These are phyloP conservation scores for Agapornis canus DNA, from an alignment of 2,797 vertebrate genomes.

Conservation along the genomic window DNA sequence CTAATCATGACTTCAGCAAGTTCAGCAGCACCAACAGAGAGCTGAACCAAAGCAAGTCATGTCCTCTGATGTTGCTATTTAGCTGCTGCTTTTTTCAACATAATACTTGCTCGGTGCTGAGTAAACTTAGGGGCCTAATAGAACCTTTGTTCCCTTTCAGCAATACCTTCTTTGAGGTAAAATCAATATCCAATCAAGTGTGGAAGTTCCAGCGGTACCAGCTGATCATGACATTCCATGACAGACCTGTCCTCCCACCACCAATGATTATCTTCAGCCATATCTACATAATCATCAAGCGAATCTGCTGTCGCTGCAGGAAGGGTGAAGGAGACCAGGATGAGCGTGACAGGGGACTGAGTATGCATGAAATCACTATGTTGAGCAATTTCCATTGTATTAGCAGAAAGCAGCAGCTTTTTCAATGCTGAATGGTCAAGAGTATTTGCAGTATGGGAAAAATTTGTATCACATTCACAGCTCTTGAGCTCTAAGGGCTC, in stretches of 20 bases:
- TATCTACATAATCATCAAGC: conserved; percentile 88
- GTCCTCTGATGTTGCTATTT: neutral
- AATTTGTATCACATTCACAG: neutral
- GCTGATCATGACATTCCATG: conserved; percentile 98
- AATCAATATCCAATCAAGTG: conserved; percentile 98
- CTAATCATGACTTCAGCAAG: neutral
- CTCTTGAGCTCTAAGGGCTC: neutral
- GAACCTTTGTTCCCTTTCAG: conserved; percentile 71
- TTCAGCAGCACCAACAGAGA: neutral
- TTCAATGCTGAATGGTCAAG: neutral
- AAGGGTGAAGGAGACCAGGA: conserved; percentile 88
- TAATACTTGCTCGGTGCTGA: neutral
- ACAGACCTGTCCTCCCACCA: conserved; percentile 95
- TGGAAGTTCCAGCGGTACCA: conserved; percentile 99
- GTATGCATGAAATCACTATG: conserved; percentile 74
- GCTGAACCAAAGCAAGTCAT: neutral
- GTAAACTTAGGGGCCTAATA: neutral
- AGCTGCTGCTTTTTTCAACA: neutral
- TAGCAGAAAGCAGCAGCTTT: neutral
- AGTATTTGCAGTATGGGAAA: neutral
- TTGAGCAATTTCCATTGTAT: neutral
- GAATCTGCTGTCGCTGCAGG: conserved; percentile 85
- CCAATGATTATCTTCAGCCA: conserved; percentile 97
- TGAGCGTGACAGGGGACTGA: conserved; percentile 92
- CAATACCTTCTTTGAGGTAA: conserved; percentile 99